Evolutionary conservation across 2,113 vertebrate genomes (phyloP).

Genomic region (Camelus bactrianus): DNA sequence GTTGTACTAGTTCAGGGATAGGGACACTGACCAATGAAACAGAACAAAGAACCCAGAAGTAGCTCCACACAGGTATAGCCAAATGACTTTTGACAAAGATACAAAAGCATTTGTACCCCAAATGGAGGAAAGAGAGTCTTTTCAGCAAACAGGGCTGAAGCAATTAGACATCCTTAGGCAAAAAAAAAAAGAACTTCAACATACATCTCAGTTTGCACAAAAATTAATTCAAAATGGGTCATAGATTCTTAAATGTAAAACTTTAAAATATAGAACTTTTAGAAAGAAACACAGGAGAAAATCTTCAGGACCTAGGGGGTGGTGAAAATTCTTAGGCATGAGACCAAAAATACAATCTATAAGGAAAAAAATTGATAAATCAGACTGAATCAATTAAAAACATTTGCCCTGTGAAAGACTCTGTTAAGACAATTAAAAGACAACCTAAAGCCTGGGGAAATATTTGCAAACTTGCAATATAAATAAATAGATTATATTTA

Average conservation of each 20-base stretch:
- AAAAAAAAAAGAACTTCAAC: not conserved
- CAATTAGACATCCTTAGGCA: not conserved
- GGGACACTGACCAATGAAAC: not conserved
- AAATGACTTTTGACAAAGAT: not conserved
- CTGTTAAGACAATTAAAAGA: not conserved
- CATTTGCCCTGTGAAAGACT: too few species aligned
- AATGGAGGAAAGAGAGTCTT: not conserved
- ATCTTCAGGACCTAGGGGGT: not conserved
- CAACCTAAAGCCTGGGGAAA: not conserved
- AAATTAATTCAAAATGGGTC: not conserved
- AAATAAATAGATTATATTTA: not conserved
- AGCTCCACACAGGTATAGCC: not conserved
- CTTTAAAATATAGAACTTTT: not conserved
- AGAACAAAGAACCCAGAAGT: not conserved
- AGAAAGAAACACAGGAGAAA: not conserved
- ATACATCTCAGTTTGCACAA: not conserved
- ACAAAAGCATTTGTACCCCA: not conserved
- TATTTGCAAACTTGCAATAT: not conserved
- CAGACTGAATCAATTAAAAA: not conserved
- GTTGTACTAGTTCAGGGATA: not conserved
- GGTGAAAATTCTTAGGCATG: not conserved
- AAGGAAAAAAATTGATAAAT: not conserved
- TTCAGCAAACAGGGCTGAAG: not conserved
- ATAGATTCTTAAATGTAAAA: not conserved
- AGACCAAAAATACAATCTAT: not conserved